Percentiles rank a stretch among this genome's conserved stretches.
phyloP scores from a whole-genome alignment of 2,888 invertebrate species.

The Dryobota labecula region DNA sequence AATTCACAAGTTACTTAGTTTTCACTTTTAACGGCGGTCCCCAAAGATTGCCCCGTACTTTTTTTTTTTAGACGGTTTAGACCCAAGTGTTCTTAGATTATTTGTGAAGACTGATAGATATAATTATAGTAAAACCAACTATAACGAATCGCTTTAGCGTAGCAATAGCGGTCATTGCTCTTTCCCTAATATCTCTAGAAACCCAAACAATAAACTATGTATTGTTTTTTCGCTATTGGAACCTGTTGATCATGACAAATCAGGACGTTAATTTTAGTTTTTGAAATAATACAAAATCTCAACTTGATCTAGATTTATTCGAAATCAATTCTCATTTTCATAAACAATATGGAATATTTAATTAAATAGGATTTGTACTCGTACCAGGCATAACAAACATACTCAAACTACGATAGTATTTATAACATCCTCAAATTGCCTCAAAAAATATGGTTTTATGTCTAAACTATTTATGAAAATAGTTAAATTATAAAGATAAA shows the following conservation, averaged over 20 bases:
- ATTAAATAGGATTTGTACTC: slow-evolving; percentile 66
- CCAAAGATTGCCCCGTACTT: no score
- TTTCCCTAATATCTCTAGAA: no score
- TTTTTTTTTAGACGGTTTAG: no score
- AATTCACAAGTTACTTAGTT: no score
- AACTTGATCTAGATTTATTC: slow-evolving; percentile 51
- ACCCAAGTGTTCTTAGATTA: not conserved
- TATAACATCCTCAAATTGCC: slow-evolving; percentile 20
- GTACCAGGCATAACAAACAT: slow-evolving; percentile 51
- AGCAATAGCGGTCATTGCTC: no score
- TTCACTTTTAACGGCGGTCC: no score
- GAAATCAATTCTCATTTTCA: slow-evolving; percentile 46
- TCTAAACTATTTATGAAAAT: not conserved
- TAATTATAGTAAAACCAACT: not conserved
- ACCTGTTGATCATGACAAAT: no score
- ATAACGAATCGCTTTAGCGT: no score
- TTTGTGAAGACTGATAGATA: not conserved
- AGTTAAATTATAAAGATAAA: not conserved
- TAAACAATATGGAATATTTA: slow-evolving; percentile 57
- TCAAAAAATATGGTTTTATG: slow-evolving; percentile 30
- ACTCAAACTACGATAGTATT: slow-evolving; percentile 10
- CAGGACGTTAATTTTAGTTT: no score
- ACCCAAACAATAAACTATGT: no score
- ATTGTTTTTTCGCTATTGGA: no score
- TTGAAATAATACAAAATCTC: not conserved